Evolutionary conservation across 2,113 vertebrate species (phyloP).

Genomic region (Malaclemys terrapin): DNA sequence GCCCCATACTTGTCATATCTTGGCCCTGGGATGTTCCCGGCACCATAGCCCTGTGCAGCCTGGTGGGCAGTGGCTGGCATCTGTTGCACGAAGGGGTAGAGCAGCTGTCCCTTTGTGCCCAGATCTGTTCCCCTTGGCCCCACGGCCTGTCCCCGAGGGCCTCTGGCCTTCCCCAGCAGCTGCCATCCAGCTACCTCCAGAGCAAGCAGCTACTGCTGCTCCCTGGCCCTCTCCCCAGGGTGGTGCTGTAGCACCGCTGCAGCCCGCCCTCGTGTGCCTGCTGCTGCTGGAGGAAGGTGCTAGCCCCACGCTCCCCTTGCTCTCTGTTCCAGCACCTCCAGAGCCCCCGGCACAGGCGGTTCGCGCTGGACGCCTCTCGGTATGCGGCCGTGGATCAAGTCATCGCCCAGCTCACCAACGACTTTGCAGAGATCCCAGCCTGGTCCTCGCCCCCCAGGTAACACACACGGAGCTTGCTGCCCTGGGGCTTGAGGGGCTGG

Average conservation of each 20-base stretch:
- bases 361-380: constrained; percentile 76
- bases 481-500: not conserved
- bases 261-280: not conserved
- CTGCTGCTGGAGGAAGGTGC: not conserved
- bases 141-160: not conserved
- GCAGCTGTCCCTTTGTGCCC: not conserved
- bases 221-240: not conserved
- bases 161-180: not conserved
- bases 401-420: constrained; percentile 76
- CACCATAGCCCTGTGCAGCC: too few relatives aligned
- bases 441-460: not conserved
- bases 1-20: not conserved
- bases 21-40: not conserved
- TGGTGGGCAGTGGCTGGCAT: not conserved
- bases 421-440: constrained; percentile 60
- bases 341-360: constrained; percentile 81
- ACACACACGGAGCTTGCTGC: accelerated
- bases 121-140: not conserved
- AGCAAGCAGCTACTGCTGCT: not conserved
- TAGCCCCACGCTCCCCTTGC: not conserved
- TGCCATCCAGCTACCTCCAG: not conserved
- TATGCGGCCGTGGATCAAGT: constrained; percentile 81
- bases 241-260: not conserved
- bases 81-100: not conserved
- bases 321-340: constrained; percentile 83